Conservation (phyloP, 1,140 invertebrate species). For the Latrodectus geometricus region DNA sequence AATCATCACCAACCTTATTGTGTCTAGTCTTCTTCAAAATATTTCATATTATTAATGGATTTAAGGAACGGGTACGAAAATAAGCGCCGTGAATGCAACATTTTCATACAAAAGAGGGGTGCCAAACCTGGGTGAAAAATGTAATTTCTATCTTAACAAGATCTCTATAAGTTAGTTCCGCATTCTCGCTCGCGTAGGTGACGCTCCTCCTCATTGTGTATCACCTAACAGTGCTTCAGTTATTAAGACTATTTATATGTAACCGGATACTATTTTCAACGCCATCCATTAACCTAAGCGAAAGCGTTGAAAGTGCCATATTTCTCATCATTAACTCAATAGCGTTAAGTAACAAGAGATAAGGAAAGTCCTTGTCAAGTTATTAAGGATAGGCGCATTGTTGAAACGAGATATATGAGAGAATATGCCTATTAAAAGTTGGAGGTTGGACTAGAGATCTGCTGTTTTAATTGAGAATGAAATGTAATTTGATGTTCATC, state of each 20-base stretch:
- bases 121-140: background rate
- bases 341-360: conserved; percentile 20
- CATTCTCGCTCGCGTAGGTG: conserved; percentile 19
- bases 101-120: background rate
- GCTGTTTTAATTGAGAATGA: too few relatives aligned
- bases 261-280: conserved; percentile 37
- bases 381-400: too few relatives aligned
- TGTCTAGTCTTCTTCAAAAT: background rate
- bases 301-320: conserved; percentile 32
- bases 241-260: conserved; percentile 25
- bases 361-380: background rate
- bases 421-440: too few relatives aligned
- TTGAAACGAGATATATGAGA: too few relatives aligned
- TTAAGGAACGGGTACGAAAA: background rate
- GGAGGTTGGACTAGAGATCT: too few relatives aligned
- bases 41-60: background rate
- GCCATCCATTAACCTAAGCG: conserved; percentile 14
- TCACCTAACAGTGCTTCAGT: conserved; percentile 16
- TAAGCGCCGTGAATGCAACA: background rate
- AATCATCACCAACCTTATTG: too few relatives aligned
- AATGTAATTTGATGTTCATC: too few relatives aligned
- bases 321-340: conserved; percentile 23
- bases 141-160: conserved; percentile 58
- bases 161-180: conserved; percentile 41
- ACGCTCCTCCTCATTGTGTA: conserved; percentile 18